Evolutionary conservation across 2,888 invertebrate genomes (phyloP).

Genomic region (Tenodera sinensis): DNA sequence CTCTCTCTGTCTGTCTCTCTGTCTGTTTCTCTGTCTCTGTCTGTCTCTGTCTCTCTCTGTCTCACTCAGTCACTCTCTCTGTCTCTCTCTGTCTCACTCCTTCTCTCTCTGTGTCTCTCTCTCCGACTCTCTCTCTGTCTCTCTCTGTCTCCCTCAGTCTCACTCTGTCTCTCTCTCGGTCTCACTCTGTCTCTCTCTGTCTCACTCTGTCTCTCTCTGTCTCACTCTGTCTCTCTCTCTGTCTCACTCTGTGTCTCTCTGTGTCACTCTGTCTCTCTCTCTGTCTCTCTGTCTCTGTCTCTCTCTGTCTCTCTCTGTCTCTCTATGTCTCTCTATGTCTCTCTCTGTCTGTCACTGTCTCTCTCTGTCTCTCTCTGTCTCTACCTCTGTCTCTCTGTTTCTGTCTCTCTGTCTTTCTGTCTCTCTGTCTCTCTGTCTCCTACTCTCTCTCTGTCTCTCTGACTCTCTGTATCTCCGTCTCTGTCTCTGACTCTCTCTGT

Average conservation of each 20-base stretch:
- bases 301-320: background rate
- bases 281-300: background rate
- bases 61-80: background rate
- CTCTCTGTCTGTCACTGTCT: no score
- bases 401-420: background rate
- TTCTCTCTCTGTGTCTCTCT: no score
- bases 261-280: background rate
- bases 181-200: no score
- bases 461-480: background rate
- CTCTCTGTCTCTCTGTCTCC: constrained; percentile 5
- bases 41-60: background rate
- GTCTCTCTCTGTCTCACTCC: background rate
- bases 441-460: no score
- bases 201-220: background rate
- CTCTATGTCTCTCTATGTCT: no score
- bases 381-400: no score
- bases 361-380: no score
- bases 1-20: background rate
- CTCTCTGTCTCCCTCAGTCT: no score
- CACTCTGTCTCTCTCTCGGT: no score
- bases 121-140: background rate
- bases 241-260: background rate
- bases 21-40: no score
- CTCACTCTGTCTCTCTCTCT: background rate
- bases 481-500: background rate